Evolutionary conservation across 2,888 invertebrate species (phyloP).

Genomic region (Fragum whitleyi): DNA sequence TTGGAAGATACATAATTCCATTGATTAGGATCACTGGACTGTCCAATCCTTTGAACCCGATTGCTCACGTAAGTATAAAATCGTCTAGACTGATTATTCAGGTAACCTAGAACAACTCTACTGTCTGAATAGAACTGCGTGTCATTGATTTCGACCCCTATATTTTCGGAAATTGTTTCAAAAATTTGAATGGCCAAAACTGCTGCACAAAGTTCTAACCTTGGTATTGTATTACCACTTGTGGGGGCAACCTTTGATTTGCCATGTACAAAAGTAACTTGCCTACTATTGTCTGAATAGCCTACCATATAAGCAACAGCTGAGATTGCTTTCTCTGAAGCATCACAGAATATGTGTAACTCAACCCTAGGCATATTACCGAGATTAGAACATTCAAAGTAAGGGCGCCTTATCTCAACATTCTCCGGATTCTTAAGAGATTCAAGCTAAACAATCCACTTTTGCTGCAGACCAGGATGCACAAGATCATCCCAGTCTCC

Average conservation of each 20-base stretch:
- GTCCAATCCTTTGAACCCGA: slow-evolving; percentile 3
- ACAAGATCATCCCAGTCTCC: background rate
- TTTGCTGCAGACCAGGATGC: background rate
- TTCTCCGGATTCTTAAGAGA: slow-evolving; percentile 41
- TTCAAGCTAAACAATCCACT: too few species aligned
- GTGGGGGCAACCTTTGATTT: background rate
- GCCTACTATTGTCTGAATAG: background rate
- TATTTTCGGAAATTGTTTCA: background rate
- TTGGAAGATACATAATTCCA: slow-evolving; percentile 59
- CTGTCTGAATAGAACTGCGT: background rate
- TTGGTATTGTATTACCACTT: background rate
- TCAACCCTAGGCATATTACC: background rate
- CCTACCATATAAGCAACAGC: background rate
- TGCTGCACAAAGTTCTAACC: background rate
- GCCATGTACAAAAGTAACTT: background rate
- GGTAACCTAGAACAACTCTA: background rate
- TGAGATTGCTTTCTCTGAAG: background rate
- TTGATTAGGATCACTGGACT: slow-evolving; percentile 44
- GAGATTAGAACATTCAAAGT: background rate
- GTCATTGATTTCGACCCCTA: background rate
- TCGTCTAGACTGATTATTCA: slow-evolving; percentile 11
- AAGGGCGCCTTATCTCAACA: slow-evolving; percentile 58
- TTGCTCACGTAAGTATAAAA: slow-evolving; percentile 64
- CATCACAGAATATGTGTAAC: background rate
- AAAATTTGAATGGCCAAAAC: background rate